Evolutionary conservation across 2,113 vertebrate genomes (phyloP), one percentile per base, ranked within the genome.

Genomic region (Vidua macroura): DNA sequence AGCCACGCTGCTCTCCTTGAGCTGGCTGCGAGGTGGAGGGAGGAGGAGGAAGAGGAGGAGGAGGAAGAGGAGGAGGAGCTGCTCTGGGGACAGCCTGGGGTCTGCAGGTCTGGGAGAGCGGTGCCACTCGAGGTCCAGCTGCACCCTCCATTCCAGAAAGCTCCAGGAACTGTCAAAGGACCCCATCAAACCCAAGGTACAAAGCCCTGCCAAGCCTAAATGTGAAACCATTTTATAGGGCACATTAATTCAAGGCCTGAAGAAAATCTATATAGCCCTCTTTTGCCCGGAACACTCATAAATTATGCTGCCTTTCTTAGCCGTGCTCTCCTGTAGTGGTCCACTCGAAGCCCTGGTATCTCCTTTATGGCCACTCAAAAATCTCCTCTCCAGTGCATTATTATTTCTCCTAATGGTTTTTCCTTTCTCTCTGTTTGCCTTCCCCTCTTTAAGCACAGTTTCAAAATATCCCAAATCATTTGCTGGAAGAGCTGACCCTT

Each of bases 381-480:
- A 94, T 91, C 95, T 76, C 95, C 86, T 97, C 97, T 96, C 95
- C 91, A 82, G 96, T 79, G 95, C 94, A 97, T 97, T 95, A 96
- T 97, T 96, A 95, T 83, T 95, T 69, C 93, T 94, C 62, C 93
- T 97, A 97, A 97, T 96, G 94, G 73, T 95, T 97, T 96, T 95
- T 85, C 90, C 87, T 89, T 95, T 94, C 97, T 96, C 97, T 95
- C 92, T 25, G 95, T 97, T 96, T 95, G 97, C 90, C 95, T 96
- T 96, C 98, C 97, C 97, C 98, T 94, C 96, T 97, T 97, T 98
- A 97, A 98, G 98, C 98, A 97, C 97, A 88, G 95, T 88, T 97
- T 97, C 97, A 95, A 96, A 98, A 97, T 95, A 94, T 94, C 96
- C 97, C 95, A 97, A 98, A 97, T 89, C 96, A 96, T 97, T 97